These are phyloP conservation scores for Pluvianellus socialis DNA, from an alignment of 2,113 vertebrate species.

Conservation along the genomic window DNA sequence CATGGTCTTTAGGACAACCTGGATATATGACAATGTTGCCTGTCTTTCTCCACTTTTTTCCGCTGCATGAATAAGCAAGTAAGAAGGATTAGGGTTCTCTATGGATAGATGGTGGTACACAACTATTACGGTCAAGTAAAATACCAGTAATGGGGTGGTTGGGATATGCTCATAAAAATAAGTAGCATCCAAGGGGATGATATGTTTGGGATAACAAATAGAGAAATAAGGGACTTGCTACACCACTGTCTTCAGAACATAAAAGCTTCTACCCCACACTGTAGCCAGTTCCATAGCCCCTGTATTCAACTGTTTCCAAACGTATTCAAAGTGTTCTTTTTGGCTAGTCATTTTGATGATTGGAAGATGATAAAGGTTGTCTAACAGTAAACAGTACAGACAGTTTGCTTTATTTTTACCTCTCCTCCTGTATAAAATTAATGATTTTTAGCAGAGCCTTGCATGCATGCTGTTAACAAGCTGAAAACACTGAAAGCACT, in stretches of 20 bases:
- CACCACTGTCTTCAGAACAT: not conserved
- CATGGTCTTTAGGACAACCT: not conserved
- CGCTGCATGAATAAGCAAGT: not conserved
- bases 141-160: not conserved
- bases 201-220: not conserved
- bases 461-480: not conserved
- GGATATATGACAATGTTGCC: not conserved
- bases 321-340: not conserved
- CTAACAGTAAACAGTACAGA: not conserved
- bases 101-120: not conserved
- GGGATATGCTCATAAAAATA: not conserved
- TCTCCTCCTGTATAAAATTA: not conserved
- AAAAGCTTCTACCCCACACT: fast-evolving
- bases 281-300: not conserved
- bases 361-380: not conserved
- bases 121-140: not conserved
- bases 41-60: not conserved
- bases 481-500: not conserved
- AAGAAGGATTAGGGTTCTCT: not conserved
- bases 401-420: not conserved
- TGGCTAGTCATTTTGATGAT: not conserved
- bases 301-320: too few species aligned
- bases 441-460: not conserved
- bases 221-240: not conserved
- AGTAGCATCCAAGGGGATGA: not conserved